phyloP scores from a whole-genome alignment of 1,140 invertebrate genomes.

The Sarcophaga peregrina region DNA sequence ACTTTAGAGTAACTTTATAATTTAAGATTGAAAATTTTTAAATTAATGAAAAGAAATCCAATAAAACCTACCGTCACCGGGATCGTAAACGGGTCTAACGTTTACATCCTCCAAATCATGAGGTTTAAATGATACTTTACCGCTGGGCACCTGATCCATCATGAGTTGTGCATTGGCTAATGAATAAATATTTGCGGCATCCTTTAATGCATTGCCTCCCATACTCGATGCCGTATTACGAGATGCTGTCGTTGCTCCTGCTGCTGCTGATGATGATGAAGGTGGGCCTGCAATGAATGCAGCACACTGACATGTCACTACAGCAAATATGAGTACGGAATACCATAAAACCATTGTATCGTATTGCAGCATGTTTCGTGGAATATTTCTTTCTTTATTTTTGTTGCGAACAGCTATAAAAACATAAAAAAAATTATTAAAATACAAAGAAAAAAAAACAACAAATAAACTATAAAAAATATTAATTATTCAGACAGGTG shows the following conservation, averaged over 20 bases:
- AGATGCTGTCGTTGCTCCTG: constrained; percentile 33
- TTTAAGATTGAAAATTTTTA: no score
- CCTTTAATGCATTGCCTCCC: constrained; percentile 40
- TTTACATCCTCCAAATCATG: constrained; percentile 51
- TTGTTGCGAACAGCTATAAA: neutral
- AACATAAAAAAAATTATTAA: neutral
- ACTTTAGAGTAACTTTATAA: no score
- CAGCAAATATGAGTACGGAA: neutral
- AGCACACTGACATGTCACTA: constrained; percentile 21
- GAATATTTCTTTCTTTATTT: neutral
- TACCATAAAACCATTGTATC: constrained; percentile 2
- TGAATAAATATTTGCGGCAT: constrained; percentile 30
- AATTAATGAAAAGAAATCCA: neutral
- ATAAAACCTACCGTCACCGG: constrained; percentile 61
- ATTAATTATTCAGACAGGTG: no score
- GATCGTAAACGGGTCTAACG: constrained; percentile 64
- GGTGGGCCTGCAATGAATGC: constrained; percentile 47
- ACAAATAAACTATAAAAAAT: no score
- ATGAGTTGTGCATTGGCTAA: constrained; percentile 31
- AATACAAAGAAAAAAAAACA: neutral
- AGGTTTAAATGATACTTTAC: constrained; percentile 42
- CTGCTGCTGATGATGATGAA: constrained; percentile 23
- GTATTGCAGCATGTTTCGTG: constrained; percentile 19
- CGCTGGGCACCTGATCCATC: constrained; percentile 35
- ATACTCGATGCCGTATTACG: constrained; percentile 31